Conservation (phyloP, 2,888 invertebrate species). For the Agrotis segetum region DNA sequence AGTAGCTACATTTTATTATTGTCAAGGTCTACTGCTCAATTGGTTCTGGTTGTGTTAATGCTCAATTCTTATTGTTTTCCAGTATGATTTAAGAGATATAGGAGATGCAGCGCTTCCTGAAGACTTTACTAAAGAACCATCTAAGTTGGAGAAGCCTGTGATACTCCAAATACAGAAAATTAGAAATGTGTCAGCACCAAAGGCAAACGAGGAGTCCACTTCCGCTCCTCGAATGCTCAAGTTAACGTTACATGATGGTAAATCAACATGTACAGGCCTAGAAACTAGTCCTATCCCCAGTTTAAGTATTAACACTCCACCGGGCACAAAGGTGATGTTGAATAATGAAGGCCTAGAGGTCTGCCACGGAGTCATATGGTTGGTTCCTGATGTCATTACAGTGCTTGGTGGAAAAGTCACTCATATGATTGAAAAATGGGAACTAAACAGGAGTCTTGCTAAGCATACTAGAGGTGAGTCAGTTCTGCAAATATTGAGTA, state of each 20-base stretch:
- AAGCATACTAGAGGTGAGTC: slow-evolving; percentile 91
- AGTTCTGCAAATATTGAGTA: not conserved
- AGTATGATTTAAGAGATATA: slow-evolving; percentile 95
- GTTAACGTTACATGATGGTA: slow-evolving; percentile 96
- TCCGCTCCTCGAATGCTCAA: slow-evolving; percentile 96
- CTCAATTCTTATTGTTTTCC: slow-evolving; percentile 71
- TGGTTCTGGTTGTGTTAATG: slow-evolving; percentile 55
- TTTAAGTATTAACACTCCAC: slow-evolving; percentile 96
- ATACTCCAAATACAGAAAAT: slow-evolving; percentile 97
- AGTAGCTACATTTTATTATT: slow-evolving; percentile 33
- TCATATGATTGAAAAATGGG: slow-evolving; percentile 97
- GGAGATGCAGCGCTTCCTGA: slow-evolving; percentile 94
- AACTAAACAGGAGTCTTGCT: slow-evolving; percentile 92
- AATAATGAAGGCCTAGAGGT: slow-evolving; percentile 88
- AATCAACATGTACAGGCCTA: slow-evolving; percentile 94
- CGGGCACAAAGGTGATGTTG: slow-evolving; percentile 95
- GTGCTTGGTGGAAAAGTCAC: slow-evolving; percentile 96
- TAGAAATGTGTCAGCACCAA: slow-evolving; percentile 97
- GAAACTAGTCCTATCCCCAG: slow-evolving; percentile 94
- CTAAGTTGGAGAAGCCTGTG: slow-evolving; percentile 90
- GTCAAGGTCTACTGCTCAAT: slow-evolving; percentile 57
- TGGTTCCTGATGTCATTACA: slow-evolving; percentile 93
- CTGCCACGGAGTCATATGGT: slow-evolving; percentile 94
- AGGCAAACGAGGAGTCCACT: slow-evolving; percentile 96
- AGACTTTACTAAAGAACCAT: slow-evolving; percentile 91